A percentile compares a stretch with the other conserved stretches of the same genome.
These are phyloP conservation scores for Sinhomidia bicolor DNA, from an alignment of 2,888 invertebrate genomes.

Conservation along the genomic window DNA sequence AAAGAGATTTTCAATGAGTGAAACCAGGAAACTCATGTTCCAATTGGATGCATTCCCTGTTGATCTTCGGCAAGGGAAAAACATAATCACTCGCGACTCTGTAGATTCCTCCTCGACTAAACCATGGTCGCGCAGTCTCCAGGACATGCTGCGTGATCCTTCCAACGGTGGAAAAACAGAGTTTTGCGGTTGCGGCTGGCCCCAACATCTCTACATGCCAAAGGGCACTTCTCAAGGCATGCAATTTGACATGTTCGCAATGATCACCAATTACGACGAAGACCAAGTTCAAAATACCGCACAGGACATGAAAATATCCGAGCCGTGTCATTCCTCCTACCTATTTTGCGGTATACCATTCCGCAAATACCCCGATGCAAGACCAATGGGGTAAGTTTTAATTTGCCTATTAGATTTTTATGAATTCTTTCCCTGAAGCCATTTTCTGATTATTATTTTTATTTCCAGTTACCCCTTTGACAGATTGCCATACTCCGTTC, in stretches of 20 bases:
- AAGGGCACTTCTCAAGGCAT: conserved; percentile 54
- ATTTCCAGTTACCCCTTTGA: no score
- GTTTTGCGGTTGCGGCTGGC: conserved; percentile 71
- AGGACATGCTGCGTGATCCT: conserved; percentile 23
- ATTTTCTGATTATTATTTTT: no score
- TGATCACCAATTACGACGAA: conserved; percentile 60
- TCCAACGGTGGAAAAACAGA: conserved; percentile 1
- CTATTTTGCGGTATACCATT: background rate
- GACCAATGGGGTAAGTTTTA: background rate
- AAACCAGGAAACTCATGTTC: conserved; percentile 53
- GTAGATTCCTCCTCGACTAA: conserved; percentile 54
- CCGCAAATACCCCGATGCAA: background rate
- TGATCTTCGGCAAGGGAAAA: no score
- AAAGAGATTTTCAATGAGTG: conserved; percentile 9
- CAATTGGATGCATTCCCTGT: conserved; percentile 61
- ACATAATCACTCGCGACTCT: conserved; percentile 39
- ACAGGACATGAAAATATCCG: background rate
- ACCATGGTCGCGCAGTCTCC: conserved; percentile 29
- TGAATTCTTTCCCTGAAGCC: no score
- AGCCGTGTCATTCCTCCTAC: background rate
- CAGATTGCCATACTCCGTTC: background rate
- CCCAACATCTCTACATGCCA: conserved; percentile 63
- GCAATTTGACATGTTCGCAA: conserved; percentile 64
- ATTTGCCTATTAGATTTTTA: no score
- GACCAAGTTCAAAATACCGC: background rate